phyloP scores from a whole-genome alignment of 2,113 vertebrate genomes.

The Osmerus eperlanus region DNA sequence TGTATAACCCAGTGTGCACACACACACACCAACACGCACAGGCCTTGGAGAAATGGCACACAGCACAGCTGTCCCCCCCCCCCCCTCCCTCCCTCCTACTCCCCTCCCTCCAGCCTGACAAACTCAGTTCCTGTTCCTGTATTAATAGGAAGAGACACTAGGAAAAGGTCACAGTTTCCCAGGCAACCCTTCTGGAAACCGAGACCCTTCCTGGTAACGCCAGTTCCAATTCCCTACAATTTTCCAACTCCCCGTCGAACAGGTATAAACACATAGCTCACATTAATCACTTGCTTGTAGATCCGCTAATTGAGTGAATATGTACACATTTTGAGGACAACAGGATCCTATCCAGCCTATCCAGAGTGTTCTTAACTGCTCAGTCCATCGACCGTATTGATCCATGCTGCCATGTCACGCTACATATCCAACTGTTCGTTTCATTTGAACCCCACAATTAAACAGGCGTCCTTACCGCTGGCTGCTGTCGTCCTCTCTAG shows the following conservation, averaged over 20 bases:
- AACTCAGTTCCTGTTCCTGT: not conserved
- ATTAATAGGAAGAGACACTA: constrained; percentile 11
- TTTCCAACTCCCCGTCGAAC: no score
- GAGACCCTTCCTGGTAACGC: no score
- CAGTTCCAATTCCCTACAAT: no score
- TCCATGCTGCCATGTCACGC: no score
- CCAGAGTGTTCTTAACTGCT: no score
- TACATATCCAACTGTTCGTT: not conserved
- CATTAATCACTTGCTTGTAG: no score
- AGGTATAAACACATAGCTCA: no score
- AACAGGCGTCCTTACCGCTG: not conserved
- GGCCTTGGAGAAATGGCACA: not conserved
- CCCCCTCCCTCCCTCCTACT: not conserved
- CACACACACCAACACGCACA: constrained; percentile 17
- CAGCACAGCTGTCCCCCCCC: not conserved
- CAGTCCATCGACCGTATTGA: no score
- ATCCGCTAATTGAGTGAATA: no score
- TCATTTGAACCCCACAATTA: not conserved
- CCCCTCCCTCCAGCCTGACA: no score
- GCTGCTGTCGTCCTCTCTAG: not conserved
- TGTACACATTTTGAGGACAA: no score
- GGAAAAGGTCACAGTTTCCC: constrained; percentile 1
- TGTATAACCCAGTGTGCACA: not conserved
- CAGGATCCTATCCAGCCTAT: no score
- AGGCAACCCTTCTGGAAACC: not conserved